Percentiles rank a stretch among this genome's conserved stretches.
Conservation (phyloP, 2,888 invertebrate species). For the Philaethria dido region DNA sequence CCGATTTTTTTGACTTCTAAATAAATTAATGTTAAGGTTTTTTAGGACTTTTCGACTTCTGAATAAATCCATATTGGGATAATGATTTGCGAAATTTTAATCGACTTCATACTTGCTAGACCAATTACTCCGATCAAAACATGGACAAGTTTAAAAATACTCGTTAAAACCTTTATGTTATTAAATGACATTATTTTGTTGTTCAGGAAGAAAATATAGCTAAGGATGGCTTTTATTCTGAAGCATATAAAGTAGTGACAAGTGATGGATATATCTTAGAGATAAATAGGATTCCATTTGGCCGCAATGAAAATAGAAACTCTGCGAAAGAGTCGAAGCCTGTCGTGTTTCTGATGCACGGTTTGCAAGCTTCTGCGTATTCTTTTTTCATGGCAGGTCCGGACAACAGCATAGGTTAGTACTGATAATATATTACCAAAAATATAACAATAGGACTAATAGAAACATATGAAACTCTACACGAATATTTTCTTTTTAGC, state of each 20-base stretch:
- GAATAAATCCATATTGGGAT: too few species aligned
- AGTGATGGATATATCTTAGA: slow-evolving; percentile 55
- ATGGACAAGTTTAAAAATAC: too few species aligned
- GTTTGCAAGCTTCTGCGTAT: slow-evolving; percentile 48
- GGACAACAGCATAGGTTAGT: slow-evolving; percentile 50
- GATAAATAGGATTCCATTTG: slow-evolving; percentile 54
- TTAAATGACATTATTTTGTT: neutral
- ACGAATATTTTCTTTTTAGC: slow-evolving; percentile 36
- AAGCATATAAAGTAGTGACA: slow-evolving; percentile 50
- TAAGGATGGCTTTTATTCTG: slow-evolving; percentile 50
- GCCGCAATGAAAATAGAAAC: slow-evolving; percentile 38
- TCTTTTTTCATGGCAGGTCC: slow-evolving; percentile 47
- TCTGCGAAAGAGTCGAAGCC: slow-evolving; percentile 42
- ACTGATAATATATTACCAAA: neutral
- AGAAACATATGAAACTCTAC: neutral
- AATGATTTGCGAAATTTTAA: too few species aligned
- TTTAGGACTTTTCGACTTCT: too few species aligned
- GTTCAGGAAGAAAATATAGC: slow-evolving; percentile 33
- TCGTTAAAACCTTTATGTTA: neutral
- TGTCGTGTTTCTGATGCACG: slow-evolving; percentile 54
- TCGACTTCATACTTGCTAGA: too few species aligned
- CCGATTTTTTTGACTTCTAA: too few species aligned
- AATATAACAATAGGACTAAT: neutral
- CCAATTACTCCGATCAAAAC: too few species aligned
- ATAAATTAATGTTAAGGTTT: too few species aligned